A percentile compares a stretch with the other conserved stretches of the same genome.
These are phyloP conservation scores for Lynx canadensis DNA, from an alignment of 2,113 vertebrate genomes.

Conservation along the genomic window DNA sequence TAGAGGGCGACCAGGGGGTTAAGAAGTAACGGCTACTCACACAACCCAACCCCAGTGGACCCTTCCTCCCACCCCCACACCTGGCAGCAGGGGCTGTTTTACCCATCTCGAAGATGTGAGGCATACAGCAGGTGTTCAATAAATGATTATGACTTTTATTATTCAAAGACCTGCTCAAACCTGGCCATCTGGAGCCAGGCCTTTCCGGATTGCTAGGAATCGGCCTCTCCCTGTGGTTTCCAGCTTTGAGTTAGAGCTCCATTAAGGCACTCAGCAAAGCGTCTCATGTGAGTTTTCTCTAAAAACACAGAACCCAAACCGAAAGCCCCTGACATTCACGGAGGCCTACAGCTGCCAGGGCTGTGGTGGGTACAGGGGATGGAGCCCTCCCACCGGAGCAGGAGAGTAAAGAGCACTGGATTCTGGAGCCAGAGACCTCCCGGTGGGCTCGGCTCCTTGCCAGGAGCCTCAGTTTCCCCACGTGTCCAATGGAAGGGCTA, in stretches of 20 bases:
- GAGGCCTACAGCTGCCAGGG: not conserved
- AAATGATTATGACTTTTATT: constrained; percentile 48
- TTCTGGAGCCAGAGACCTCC: not conserved
- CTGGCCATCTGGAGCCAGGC: constrained; percentile 43
- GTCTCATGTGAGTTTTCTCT: constrained; percentile 55
- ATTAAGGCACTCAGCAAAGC: constrained; percentile 67
- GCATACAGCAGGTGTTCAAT: constrained; percentile 67
- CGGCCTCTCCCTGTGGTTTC: constrained; percentile 25
- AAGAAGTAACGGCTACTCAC: not conserved
- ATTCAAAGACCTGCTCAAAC: constrained; percentile 54
- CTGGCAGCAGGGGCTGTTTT: not conserved
- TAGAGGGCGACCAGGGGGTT: not conserved
- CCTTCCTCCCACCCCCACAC: not conserved
- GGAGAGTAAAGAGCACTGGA: not conserved
- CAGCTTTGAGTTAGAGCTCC: constrained; percentile 50
- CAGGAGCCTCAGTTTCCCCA: not conserved
- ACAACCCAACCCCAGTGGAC: not conserved
- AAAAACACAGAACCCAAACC: constrained; percentile 51
- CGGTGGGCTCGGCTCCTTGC: not conserved
- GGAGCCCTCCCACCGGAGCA: accelerated
- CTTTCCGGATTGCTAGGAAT: constrained; percentile 44
- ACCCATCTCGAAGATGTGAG: not conserved
- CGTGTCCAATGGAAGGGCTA: not conserved
- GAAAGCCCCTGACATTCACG: not conserved
- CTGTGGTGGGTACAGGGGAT: accelerated